These are phyloP conservation scores for Trachymyrmex cornetzi DNA, from an alignment of 1,140 invertebrate genomes.

Conservation along the genomic window DNA sequence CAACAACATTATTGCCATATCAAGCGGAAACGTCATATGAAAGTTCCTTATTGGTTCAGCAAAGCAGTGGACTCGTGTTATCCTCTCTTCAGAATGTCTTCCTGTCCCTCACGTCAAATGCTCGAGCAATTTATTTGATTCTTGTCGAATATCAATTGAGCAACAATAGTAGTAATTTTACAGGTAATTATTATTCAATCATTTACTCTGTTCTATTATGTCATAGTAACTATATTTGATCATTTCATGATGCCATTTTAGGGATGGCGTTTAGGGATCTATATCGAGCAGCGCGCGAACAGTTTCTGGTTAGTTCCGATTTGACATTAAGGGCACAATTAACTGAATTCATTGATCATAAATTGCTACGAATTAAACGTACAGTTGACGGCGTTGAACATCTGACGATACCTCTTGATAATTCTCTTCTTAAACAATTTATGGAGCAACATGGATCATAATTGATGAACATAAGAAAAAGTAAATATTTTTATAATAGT, in stretches of 20 bases:
- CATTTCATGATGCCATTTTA: conserved; percentile 81
- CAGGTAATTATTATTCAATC: conserved; percentile 87
- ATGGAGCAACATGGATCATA: conserved; percentile 87
- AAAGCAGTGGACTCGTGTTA: conserved; percentile 92
- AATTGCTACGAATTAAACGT: conserved; percentile 93
- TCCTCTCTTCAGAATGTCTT: conserved; percentile 96
- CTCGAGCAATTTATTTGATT: conserved; percentile 94
- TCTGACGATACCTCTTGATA: conserved; percentile 93
- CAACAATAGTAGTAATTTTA: conserved; percentile 91
- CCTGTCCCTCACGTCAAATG: conserved; percentile 94
- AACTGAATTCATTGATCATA: conserved; percentile 97
- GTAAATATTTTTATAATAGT: conserved; percentile 32
- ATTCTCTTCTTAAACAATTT: conserved; percentile 92
- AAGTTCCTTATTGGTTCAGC: conserved; percentile 93
- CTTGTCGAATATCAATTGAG: conserved; percentile 93
- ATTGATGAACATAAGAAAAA: conserved; percentile 19
- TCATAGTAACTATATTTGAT: conserved; percentile 1
- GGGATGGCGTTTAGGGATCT: conserved; percentile 95
- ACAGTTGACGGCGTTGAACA: conserved; percentile 93
- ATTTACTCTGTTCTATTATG: background rate
- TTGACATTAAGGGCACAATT: conserved; percentile 94
- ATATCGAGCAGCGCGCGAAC: conserved; percentile 93
- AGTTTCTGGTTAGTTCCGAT: conserved; percentile 96
- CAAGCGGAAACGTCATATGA: conserved; percentile 95
- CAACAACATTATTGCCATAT: conserved; percentile 94